phyloP scores from a whole-genome alignment of 2,888 invertebrate genomes.

The Sceliomorpha sp. region DNA sequence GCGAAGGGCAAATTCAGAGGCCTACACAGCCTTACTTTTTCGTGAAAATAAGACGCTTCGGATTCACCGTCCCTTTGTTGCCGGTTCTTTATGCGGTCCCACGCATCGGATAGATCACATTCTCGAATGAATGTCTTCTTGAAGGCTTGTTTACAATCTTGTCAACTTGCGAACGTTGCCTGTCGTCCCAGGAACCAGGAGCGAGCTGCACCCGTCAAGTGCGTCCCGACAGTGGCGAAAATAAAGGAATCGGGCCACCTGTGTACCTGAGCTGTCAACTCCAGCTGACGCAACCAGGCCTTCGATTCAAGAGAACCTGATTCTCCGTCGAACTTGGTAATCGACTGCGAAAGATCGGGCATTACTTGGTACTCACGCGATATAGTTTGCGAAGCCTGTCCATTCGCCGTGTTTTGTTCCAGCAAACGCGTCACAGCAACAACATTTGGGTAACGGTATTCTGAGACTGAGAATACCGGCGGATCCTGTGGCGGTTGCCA shows the following conservation, averaged over 20 bases:
- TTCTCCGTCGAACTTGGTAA: not conserved
- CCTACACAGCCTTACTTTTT: not conserved
- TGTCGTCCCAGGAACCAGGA: too few species aligned
- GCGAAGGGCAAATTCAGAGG: slow-evolving; percentile 1
- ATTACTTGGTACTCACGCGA: slow-evolving; percentile 1
- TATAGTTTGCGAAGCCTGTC: not conserved
- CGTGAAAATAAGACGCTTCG: slow-evolving; percentile 1
- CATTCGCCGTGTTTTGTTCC: slow-evolving; percentile 3
- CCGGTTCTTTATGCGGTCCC: not conserved
- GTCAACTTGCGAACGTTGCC: too few species aligned
- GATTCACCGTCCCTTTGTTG: not conserved
- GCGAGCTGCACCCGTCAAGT: too few species aligned
- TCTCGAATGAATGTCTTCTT: not conserved
- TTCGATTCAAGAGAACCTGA: not conserved
- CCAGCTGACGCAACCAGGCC: slow-evolving; percentile 4
- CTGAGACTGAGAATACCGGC: too few species aligned
- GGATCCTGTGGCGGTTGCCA: not conserved
- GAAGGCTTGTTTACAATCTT: too few species aligned
- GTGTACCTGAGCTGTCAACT: not conserved
- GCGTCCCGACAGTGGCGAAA: too few species aligned
- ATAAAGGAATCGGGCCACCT: not conserved
- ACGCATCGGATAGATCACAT: slow-evolving; percentile 2
- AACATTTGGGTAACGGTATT: too few species aligned
- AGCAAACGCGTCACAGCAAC: not conserved
- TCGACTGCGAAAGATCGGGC: not conserved